A percentile compares a stretch with the other conserved stretches of the same genome.
Evolutionary conservation across 2,797 vertebrate genomes (phyloP).

Genomic region (Knipowitschia caucasica): DNA sequence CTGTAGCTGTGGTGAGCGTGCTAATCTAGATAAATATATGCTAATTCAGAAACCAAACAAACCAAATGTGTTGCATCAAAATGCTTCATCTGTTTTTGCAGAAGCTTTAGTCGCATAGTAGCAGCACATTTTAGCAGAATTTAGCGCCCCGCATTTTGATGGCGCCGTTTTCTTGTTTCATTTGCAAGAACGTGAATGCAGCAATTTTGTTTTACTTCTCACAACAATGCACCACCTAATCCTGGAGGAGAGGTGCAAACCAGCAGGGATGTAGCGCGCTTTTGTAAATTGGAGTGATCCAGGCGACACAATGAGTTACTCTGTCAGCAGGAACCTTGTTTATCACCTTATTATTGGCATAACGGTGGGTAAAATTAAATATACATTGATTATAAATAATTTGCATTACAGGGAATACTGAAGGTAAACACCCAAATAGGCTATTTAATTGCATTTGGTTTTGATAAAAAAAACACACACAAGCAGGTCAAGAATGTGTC

Average conservation of each 20-base stretch:
- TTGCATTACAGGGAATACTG: not conserved
- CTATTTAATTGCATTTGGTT: too few relatives aligned
- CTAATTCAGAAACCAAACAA: not conserved
- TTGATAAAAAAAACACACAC: too few relatives aligned
- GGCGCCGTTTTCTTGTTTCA: not conserved
- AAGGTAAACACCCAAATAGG: too few relatives aligned
- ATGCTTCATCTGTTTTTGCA: conserved; percentile 1
- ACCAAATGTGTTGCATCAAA: not conserved
- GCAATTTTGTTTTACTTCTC: conserved; percentile 1
- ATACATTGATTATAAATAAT: not conserved
- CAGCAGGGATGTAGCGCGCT: not conserved
- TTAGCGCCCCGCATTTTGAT: conserved; percentile 2
- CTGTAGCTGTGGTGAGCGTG: not conserved
- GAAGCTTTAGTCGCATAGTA: too few relatives aligned
- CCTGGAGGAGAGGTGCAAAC: not conserved
- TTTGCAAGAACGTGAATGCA: not conserved
- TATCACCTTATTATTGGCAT: not conserved
- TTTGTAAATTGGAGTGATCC: not conserved
- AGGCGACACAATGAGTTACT: not conserved
- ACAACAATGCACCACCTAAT: conserved; percentile 1
- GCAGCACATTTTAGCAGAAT: not conserved
- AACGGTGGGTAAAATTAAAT: not conserved
- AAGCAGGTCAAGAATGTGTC: too few relatives aligned
- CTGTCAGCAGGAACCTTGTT: not conserved
- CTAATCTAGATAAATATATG: not conserved